These are phyloP conservation scores for Liposcelis brunnea DNA, from an alignment of 2,888 invertebrate species.

Conservation along the genomic window DNA sequence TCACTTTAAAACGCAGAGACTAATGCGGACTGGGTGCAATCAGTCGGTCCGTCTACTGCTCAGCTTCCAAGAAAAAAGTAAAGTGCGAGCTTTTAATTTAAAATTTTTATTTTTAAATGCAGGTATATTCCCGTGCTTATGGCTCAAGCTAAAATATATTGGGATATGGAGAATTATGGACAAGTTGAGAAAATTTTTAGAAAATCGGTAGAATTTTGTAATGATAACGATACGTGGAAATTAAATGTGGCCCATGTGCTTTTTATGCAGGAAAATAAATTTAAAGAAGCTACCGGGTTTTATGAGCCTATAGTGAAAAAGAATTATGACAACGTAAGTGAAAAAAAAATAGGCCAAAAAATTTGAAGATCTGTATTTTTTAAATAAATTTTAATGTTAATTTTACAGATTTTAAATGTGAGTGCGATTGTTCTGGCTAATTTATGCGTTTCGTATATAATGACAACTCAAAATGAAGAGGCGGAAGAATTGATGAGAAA, in stretches of 20 bases:
- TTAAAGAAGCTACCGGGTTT: constrained; percentile 93
- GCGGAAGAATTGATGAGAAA: constrained; percentile 97
- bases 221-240: constrained; percentile 93
- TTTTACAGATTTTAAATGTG: constrained; percentile 65
- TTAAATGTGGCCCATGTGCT: constrained; percentile 96
- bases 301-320: constrained; percentile 96
- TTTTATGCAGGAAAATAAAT: constrained; percentile 98
- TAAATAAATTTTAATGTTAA: constrained; percentile 1
- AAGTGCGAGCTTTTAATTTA: constrained; percentile 16
- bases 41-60: constrained; percentile 12
- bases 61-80: no score
- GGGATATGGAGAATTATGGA: constrained; percentile 90
- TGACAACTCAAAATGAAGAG: constrained; percentile 97
- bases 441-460: constrained; percentile 95
- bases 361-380: constrained; percentile 1
- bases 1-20: constrained; percentile 5
- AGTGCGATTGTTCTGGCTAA: constrained; percentile 98
- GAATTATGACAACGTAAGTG: constrained; percentile 62
- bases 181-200: constrained; percentile 95
- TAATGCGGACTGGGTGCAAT: background rate
- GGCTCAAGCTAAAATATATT: constrained; percentile 97
- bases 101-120: constrained; percentile 11
- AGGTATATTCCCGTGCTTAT: constrained; percentile 95
- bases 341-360: background rate
- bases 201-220: constrained; percentile 94